Evolutionary conservation across 1,140 invertebrate species (phyloP), one percentile per base, ranked within the genome.

Genomic region (Geopemphigus sp.): DNA sequence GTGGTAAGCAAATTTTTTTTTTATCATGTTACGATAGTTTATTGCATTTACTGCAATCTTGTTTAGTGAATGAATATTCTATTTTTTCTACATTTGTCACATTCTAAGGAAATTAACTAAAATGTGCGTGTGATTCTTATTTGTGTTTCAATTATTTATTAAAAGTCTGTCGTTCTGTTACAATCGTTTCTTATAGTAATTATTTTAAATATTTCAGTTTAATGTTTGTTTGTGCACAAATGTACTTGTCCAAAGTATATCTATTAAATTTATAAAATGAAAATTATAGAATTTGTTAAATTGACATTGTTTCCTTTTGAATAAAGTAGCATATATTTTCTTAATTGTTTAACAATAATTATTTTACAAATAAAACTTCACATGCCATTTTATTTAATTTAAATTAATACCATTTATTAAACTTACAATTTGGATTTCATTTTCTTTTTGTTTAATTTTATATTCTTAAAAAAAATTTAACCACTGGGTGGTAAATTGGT

Each of bases 1-100:
- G 86, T 91, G 90, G 87, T 88, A 85, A 84, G 85, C 85, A 82
- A 76, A 45, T 47, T 14, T 72, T 11, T 54, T 72, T 29, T 63
- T 47, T 45, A 70, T n/a, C 22, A n/a, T 68, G 47, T 68, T 24
- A n/a, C 47, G 12, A 50, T 14, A 50, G 47, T 50, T 26, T 50
- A 45, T 24, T 68, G 39, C 24, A n/a, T 68, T 26, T 47, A 68
- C 22, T 15, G 22, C 19, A 17, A 47, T 24, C 19, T 4, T 39
- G 32, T 29, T 47, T 17, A 50, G 50, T 8, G 2, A 68, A 26
- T 68, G 39, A 50, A 68, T 14, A n/a, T 8, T 68, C 24, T 15
- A 50, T 68, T 68, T 12, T 14, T 15, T 15, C 0, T 14, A 24
- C 1, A 15, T 1, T 24, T 11, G 14, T 50, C 11, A 14, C 1